Percentiles rank a stretch among this genome's conserved stretches.
phyloP scores from a whole-genome alignment of 2,113 vertebrate genomes.

The Alectura lathami region DNA sequence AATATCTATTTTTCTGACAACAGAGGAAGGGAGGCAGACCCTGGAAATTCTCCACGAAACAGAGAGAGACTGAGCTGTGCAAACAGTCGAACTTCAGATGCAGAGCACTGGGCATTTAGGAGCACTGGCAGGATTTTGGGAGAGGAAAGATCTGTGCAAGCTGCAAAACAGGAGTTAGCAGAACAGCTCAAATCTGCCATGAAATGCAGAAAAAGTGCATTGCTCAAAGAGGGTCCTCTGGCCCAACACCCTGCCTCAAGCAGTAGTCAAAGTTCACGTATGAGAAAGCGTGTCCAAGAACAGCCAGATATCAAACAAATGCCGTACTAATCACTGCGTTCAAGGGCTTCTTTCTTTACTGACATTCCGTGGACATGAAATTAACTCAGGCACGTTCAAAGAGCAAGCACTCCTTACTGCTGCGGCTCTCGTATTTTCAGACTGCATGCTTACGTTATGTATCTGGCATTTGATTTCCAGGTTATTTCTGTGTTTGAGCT shows the following conservation, averaged over 20 bases:
- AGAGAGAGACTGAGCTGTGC: neutral
- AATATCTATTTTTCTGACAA: constrained; percentile 11
- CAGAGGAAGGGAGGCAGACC: constrained; percentile 22
- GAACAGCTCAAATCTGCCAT: constrained; percentile 51
- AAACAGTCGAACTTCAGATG: constrained; percentile 7
- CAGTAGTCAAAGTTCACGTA: neutral
- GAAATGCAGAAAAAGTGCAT: constrained; percentile 49
- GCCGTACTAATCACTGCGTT: neutral
- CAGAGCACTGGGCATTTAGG: constrained; percentile 37
- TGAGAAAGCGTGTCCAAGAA: neutral
- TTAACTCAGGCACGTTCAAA: neutral
- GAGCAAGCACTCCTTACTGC: neutral
- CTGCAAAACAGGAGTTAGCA: constrained; percentile 45
- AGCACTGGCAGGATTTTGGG: constrained; percentile 40
- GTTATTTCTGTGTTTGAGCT: neutral
- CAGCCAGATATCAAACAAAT: neutral
- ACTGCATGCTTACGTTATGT: neutral
- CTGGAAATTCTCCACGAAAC: constrained; percentile 6
- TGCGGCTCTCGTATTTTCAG: neutral
- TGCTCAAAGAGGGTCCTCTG: neutral
- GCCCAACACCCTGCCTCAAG: neutral
- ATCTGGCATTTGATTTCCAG: neutral
- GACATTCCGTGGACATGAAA: neutral
- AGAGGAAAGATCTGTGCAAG: constrained; percentile 26
- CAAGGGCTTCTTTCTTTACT: neutral